A percentile compares a stretch with the other conserved stretches of the same genome.
Conservation (phyloP, 2,113 vertebrate species). For the Aepyceros melampus region DNA sequence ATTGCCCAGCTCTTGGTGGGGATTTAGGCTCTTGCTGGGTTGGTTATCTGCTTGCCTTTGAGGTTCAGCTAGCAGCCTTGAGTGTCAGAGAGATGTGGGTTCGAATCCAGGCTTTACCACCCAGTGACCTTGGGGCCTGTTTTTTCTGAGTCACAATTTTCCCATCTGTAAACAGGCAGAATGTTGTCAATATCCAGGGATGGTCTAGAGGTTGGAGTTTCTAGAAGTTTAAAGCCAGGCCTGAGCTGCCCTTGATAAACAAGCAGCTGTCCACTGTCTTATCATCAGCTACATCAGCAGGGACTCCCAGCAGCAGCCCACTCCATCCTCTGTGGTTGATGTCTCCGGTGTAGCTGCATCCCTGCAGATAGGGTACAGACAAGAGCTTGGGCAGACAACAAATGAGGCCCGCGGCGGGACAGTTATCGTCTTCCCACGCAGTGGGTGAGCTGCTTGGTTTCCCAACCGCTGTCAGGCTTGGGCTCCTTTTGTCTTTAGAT, state of each 20-base stretch:
- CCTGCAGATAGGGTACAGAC: fast-evolving
- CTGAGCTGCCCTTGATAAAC: background rate
- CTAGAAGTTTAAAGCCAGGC: background rate
- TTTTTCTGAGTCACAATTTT: background rate
- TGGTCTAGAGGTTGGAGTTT: background rate
- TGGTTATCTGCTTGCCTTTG: background rate
- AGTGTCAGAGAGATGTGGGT: background rate
- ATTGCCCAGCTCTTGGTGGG: background rate
- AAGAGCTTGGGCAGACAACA: background rate
- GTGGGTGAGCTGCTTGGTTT: background rate
- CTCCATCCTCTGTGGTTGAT: background rate
- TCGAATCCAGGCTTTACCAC: background rate
- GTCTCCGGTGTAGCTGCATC: background rate
- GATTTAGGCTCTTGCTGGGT: background rate
- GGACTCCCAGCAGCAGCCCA: fast-evolving
- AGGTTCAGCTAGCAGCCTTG: background rate
- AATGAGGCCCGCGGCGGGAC: fast-evolving
- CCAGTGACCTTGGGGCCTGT: background rate
- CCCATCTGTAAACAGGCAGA: background rate
- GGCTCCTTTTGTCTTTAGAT: background rate
- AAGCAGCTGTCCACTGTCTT: fast-evolving
- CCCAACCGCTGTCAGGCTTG: fast-evolving
- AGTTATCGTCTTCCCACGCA: background rate
- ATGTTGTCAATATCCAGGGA: background rate
- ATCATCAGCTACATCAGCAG: background rate